These are phyloP conservation scores for Etheostoma spectabile DNA, from an alignment of 2,113 vertebrate genomes.

Conservation along the genomic window DNA sequence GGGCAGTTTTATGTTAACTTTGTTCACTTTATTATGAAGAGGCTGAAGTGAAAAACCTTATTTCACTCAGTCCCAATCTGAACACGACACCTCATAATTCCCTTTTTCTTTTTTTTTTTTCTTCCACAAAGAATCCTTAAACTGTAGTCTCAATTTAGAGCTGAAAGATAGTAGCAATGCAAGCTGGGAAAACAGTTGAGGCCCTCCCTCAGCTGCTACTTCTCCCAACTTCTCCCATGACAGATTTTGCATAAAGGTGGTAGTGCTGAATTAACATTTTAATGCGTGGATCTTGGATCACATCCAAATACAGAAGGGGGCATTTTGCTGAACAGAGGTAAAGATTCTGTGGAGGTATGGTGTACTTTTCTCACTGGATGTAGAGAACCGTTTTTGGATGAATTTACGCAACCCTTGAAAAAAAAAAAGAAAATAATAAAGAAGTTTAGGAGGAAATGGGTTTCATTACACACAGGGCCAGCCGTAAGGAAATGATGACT, in stretches of 20 bases:
- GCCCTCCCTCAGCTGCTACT: not conserved
- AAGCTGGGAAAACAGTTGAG: conserved; percentile 1
- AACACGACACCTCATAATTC: no score
- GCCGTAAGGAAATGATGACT: not conserved
- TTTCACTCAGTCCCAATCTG: no score
- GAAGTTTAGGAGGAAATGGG: not conserved
- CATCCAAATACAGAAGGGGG: conserved; percentile 14
- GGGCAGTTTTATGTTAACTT: no score
- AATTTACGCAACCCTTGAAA: not conserved
- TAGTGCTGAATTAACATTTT: conserved; percentile 47
- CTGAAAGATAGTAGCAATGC: not conserved
- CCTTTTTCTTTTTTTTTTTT: not conserved
- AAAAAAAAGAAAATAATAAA: not conserved
- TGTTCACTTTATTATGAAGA: not conserved
- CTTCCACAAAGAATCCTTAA: not conserved
- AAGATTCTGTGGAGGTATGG: not conserved
- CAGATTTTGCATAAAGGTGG: conserved; percentile 18
- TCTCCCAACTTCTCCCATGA: conserved; percentile 1
- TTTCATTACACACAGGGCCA: not conserved
- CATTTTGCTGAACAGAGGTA: conserved; percentile 21
- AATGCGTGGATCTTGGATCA: not conserved
- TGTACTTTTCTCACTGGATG: not conserved
- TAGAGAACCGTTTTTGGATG: not conserved
- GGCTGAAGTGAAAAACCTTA: not conserved
- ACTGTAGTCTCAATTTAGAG: not conserved